These are phyloP conservation scores for Psittacus erithacus DNA, from an alignment of 2,113 vertebrate genomes.

Conservation along the genomic window DNA sequence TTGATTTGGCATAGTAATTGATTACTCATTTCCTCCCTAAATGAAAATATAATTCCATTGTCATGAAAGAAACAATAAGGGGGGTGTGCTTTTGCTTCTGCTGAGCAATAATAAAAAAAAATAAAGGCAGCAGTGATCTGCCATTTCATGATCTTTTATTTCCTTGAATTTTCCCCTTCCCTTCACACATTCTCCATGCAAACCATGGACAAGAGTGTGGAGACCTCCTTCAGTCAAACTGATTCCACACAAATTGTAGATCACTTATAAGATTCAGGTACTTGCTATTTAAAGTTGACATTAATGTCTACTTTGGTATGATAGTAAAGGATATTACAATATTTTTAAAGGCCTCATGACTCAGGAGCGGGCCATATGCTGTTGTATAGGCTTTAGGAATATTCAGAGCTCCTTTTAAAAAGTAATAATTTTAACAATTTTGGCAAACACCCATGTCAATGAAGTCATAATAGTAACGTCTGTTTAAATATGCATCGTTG, in stretches of 20 bases:
- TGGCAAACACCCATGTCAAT: neutral
- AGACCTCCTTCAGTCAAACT: neutral
- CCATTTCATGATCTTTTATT: neutral
- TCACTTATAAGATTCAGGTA: rapidly evolving
- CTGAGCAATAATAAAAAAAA: neutral
- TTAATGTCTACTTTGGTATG: neutral
- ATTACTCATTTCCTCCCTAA: neutral
- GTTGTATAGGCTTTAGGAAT: neutral
- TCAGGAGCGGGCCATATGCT: neutral
- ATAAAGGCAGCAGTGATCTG: neutral
- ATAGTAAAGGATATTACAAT: neutral
- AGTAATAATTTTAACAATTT: neutral
- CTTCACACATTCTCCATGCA: neutral
- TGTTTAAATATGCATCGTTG: neutral
- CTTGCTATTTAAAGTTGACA: neutral
- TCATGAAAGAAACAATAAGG: neutral
- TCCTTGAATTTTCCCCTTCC: neutral
- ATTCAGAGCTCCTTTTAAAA: neutral
- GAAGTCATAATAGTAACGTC: neutral
- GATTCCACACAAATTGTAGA: neutral
- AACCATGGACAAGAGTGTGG: neutral
- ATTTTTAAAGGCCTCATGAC: neutral
- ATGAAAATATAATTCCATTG: neutral
- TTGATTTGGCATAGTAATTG: neutral
- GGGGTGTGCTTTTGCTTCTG: neutral